Evolutionary conservation across 2,888 invertebrate genomes (phyloP).

Genomic region (Epistrophe eligans): DNA sequence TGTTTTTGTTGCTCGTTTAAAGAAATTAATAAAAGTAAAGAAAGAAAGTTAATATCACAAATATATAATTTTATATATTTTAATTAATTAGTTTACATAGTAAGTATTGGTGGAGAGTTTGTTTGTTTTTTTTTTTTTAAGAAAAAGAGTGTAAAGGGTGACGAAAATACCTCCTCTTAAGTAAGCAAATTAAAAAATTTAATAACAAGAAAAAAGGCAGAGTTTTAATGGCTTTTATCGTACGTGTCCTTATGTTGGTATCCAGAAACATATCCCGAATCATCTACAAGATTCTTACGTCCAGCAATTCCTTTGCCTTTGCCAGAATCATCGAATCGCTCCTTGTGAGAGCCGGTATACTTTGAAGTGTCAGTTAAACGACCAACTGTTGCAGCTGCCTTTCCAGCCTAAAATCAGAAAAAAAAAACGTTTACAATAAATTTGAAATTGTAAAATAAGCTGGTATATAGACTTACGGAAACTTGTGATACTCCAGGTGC

Average conservation of each 20-base stretch:
- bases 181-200: constrained; percentile 61
- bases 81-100: constrained; percentile 45
- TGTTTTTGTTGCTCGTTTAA: constrained; percentile 27
- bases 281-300: constrained; percentile 90
- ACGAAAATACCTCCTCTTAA: constrained; percentile 27
- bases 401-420: constrained; percentile 81
- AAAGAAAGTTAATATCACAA: constrained; percentile 70
- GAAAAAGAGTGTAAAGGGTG: constrained; percentile 46
- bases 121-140: neutral
- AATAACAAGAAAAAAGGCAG: constrained; percentile 8
- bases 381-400: constrained; percentile 85
- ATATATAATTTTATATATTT: constrained; percentile 31
- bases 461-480: constrained; percentile 78
- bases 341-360: constrained; percentile 94
- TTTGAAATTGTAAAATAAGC: neutral
- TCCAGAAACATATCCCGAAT: constrained; percentile 92
- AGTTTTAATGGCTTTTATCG: constrained; percentile 85
- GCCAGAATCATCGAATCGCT: constrained; percentile 93
- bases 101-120: constrained; percentile 56
- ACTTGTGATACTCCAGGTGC: constrained; percentile 87
- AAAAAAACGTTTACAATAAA: constrained; percentile 1
- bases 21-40: constrained; percentile 27
- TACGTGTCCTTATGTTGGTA: constrained; percentile 93
- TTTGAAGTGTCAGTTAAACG: constrained; percentile 93
- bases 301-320: constrained; percentile 95